Evolutionary conservation across 2,888 invertebrate genomes (phyloP).

Genomic region (Monopis laevigella): DNA sequence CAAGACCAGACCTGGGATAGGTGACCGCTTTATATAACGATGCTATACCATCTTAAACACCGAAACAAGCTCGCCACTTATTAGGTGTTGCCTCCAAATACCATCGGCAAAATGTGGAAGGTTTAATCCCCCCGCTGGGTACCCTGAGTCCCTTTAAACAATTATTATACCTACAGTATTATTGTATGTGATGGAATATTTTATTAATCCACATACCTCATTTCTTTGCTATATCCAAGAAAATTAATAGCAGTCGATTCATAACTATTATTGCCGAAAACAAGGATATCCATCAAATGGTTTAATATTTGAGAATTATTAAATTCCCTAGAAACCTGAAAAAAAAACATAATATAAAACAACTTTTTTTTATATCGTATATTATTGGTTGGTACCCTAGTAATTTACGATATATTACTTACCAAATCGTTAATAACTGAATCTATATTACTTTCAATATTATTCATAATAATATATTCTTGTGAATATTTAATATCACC

Average conservation of each 20-base stretch:
- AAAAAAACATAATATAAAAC: constrained; percentile 17
- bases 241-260: constrained; percentile 36
- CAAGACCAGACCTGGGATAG: too few species aligned
- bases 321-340: constrained; percentile 42
- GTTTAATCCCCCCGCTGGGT: too few species aligned
- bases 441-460: constrained; percentile 41
- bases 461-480: constrained; percentile 32
- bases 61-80: too few species aligned
- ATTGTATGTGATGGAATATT: background rate
- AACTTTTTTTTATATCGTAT: too few species aligned
- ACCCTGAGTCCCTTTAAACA: too few species aligned
- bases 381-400: too few species aligned
- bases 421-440: constrained; percentile 42
- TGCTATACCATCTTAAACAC: too few species aligned
- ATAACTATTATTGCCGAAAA: constrained; percentile 44
- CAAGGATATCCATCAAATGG: constrained; percentile 45
- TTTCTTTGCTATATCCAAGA: constrained; percentile 22
- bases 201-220: background rate
- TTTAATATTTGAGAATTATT: constrained; percentile 49
- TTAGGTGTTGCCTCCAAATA: too few species aligned
- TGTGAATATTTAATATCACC: constrained; percentile 35
- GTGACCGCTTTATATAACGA: too few species aligned
- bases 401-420: too few species aligned
- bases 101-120: too few species aligned
- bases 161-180: too few species aligned